Evolutionary conservation across 1,140 invertebrate species (phyloP).

Genomic region (Luehdorfia chinensis): DNA sequence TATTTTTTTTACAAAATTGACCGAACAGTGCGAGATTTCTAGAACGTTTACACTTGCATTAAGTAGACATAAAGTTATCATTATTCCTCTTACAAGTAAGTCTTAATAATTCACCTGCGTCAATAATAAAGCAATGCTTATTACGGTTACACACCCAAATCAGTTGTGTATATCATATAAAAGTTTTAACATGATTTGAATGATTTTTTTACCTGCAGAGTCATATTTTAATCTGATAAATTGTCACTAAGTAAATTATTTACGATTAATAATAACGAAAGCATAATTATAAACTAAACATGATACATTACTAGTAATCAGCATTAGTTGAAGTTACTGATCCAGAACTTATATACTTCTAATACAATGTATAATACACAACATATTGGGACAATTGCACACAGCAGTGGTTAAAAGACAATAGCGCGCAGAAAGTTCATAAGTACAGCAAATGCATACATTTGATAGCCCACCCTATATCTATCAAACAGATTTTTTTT

Average conservation of each 20-base stretch:
- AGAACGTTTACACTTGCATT: conserved; percentile 77
- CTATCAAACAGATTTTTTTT: background rate
- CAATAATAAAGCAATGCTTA: conserved; percentile 67
- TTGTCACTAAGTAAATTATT: conserved; percentile 71
- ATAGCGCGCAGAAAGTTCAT: conserved; percentile 47
- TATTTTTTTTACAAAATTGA: conserved; percentile 77
- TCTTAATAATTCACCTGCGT: conserved; percentile 73
- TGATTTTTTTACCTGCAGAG: conserved; percentile 38
- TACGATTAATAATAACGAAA: conserved; percentile 75
- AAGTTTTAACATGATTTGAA: conserved; percentile 68
- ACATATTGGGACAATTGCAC: conserved; percentile 60
- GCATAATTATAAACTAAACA: conserved; percentile 74
- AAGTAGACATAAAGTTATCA: conserved; percentile 76
- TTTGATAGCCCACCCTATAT: background rate
- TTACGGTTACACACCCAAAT: conserved; percentile 38
- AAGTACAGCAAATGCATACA: conserved; percentile 50
- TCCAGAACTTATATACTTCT: conserved; percentile 49
- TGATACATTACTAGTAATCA: conserved; percentile 68
- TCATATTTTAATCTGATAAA: conserved; percentile 63
- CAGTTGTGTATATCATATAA: conserved; percentile 63
- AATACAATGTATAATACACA: conserved; percentile 71
- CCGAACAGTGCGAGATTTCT: conserved; percentile 77
- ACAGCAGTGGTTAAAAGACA: conserved; percentile 51
- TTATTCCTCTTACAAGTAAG: conserved; percentile 73
- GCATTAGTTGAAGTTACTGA: conserved; percentile 57